These are phyloP conservation scores for Steromphala cineraria DNA, from an alignment of 2,888 invertebrate genomes.

Conservation along the genomic window DNA sequence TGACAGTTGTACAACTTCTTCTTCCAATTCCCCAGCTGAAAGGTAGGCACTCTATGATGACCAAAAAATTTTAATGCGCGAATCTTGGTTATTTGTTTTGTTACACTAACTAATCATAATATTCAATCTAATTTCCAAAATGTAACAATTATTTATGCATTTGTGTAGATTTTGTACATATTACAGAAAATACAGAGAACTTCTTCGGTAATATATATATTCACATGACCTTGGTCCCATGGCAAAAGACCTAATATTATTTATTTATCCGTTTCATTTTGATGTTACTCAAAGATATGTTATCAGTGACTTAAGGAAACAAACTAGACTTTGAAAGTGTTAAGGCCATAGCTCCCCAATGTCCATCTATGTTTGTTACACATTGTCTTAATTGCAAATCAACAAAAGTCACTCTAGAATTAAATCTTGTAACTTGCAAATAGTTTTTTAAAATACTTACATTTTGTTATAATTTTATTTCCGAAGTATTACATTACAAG, in stretches of 20 bases:
- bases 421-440: neutral
- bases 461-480: neutral
- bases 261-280: too few relatives aligned
- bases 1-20: constrained; percentile 74
- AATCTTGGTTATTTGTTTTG: neutral
- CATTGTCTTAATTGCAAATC: constrained; percentile 17
- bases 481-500: neutral
- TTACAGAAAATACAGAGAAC: too few relatives aligned
- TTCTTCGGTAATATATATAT: too few relatives aligned
- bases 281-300: too few relatives aligned
- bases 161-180: too few relatives aligned
- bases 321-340: too few relatives aligned
- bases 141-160: neutral
- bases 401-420: constrained; percentile 32
- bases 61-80: neutral
- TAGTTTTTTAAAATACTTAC: neutral
- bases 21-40: constrained; percentile 76
- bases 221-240: too few relatives aligned
- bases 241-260: too few relatives aligned
- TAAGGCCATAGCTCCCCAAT: too few relatives aligned
- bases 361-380: too few relatives aligned
- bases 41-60: constrained; percentile 63
- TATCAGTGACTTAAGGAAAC: too few relatives aligned
- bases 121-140: neutral
- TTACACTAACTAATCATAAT: neutral